These are phyloP conservation scores for Amphipoea oculea DNA, from an alignment of 2,888 invertebrate genomes.

Conservation along the genomic window DNA sequence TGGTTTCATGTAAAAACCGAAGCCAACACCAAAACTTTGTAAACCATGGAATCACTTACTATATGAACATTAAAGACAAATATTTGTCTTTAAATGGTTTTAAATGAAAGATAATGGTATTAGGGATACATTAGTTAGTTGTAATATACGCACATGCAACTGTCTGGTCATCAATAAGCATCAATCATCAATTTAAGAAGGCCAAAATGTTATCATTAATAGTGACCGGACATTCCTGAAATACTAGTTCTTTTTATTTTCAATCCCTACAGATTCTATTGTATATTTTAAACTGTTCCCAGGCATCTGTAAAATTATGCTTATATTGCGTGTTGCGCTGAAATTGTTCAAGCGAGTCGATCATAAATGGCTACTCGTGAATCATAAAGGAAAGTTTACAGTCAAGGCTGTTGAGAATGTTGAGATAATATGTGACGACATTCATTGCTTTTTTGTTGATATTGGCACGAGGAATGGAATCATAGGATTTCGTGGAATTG, in stretches of 20 bases:
- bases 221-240: background rate
- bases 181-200: background rate
- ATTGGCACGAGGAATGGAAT: background rate
- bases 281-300: slow-evolving; percentile 6
- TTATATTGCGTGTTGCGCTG: slow-evolving; percentile 45
- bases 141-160: background rate
- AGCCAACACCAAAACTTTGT: no score
- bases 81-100: background rate
- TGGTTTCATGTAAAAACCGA: no score
- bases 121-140: background rate
- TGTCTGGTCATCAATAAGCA: background rate
- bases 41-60: no score
- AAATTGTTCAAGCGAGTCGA: slow-evolving; percentile 44
- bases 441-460: slow-evolving; percentile 18
- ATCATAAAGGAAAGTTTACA: slow-evolving; percentile 55
- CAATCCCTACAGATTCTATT: background rate
- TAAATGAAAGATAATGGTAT: background rate
- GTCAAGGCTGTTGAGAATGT: slow-evolving; percentile 32
- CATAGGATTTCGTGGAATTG: background rate
- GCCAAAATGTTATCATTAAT: background rate
- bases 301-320: slow-evolving; percentile 17
- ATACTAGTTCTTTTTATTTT: background rate
- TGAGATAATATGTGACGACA: slow-evolving; percentile 15
- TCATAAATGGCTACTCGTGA: slow-evolving; percentile 43
- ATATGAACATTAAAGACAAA: no score